phyloP scores from a whole-genome alignment of 1,140 invertebrate genomes.

The Solenopsis invicta region DNA sequence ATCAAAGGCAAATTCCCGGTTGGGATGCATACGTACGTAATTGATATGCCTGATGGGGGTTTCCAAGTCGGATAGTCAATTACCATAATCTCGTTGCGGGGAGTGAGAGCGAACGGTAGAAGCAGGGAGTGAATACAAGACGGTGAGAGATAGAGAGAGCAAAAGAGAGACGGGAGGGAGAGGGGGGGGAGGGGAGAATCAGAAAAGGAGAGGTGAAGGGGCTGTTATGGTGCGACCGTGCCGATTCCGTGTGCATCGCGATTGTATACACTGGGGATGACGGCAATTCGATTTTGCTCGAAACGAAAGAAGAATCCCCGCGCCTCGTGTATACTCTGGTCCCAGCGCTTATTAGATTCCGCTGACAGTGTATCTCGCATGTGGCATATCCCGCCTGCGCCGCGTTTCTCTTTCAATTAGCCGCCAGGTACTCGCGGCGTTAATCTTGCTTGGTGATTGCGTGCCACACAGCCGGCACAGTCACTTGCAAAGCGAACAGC shows the following conservation, averaged over 20 bases:
- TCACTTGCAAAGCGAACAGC: background rate
- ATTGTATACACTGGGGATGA: constrained; percentile 75
- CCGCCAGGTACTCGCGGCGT: constrained; percentile 56
- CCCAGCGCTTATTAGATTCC: constrained; percentile 71
- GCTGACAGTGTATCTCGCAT: constrained; percentile 31
- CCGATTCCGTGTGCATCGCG: constrained; percentile 77
- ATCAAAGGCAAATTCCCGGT: constrained; percentile 84
- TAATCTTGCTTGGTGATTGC: constrained; percentile 71
- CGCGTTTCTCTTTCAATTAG: constrained; percentile 73
- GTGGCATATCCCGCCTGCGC: constrained; percentile 28
- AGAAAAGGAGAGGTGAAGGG: background rate
- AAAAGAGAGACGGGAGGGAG: background rate
- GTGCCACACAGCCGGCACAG: constrained; percentile 11
- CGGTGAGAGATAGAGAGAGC: background rate
- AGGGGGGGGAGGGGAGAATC: background rate
- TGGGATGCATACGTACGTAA: constrained; percentile 84
- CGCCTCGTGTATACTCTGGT: constrained; percentile 19
- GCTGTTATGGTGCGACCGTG: constrained; percentile 58
- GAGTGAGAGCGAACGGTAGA: constrained; percentile 44
- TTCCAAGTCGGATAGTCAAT: constrained; percentile 85
- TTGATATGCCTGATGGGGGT: constrained; percentile 84
- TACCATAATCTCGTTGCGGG: constrained; percentile 85
- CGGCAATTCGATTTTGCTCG: constrained; percentile 78
- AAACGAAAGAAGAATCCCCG: constrained; percentile 73
- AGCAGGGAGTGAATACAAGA: background rate